Evolutionary conservation across 2,888 invertebrate genomes (phyloP), one percentile per base, ranked within the genome.

Genomic region (Mesodorylaimus sp.): DNA sequence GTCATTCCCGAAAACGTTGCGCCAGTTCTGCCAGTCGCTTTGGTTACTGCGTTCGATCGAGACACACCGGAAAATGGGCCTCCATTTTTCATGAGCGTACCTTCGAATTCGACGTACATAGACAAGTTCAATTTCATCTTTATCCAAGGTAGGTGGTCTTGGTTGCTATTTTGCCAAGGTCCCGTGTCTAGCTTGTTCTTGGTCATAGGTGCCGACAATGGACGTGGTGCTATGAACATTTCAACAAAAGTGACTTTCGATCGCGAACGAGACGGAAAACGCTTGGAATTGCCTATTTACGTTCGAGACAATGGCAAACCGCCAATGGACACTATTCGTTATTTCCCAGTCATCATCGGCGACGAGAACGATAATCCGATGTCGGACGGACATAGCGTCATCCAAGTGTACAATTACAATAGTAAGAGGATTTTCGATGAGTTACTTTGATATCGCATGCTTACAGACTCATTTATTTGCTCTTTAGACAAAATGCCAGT

Each of bases 291-390:
- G 62, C 95, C 95, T 1, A 89, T 97, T 62, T 83, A 91, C 25
- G 91, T 97, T 65, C 88, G 85, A 69, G 97, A 97, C 73, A 84
- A 86, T 60, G 91, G 93, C 38, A 85, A 83, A 58, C 88, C 89
- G 63, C 66, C 47, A 61, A 64, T 50, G 64, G 66, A 54, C 21
- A 59, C 58, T 43, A 53, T 54, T 29, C 57, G 61, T 7, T 56
- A 56, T 23, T 60, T 66, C 24, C 57, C 59, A n/a, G 85, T 89
- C 26, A 85, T 91, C 46, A 93, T 97, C 60, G 93, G 93, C 24
- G 95, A 97, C 70, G 83, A 85, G 24, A 97, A 97, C 68, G 95
- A 95, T 68, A 93, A 95, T 70, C 86, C 88, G 72, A 97, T 95
- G 87, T 85, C 85, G 65, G 87, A 93, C 0, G 97, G 95, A 1